Evolutionary conservation across 2,888 invertebrate genomes (phyloP).

Genomic region (Drosophila birchii): DNA sequence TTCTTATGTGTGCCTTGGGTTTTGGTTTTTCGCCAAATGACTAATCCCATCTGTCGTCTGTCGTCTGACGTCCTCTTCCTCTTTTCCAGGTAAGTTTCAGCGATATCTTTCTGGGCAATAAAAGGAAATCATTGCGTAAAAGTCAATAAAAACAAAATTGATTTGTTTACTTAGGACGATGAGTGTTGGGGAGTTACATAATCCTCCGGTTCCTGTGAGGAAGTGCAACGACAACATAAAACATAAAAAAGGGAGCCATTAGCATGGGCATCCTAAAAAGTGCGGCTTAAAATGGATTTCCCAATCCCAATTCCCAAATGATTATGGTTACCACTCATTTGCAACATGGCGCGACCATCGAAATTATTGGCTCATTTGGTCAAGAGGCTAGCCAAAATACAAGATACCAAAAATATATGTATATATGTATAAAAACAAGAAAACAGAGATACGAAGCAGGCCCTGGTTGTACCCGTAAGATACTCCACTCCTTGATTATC

Average conservation of each 20-base stretch:
- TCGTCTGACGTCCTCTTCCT: constrained; percentile 39
- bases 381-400: constrained; percentile 54
- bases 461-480: constrained; percentile 48
- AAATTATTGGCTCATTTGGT: constrained; percentile 67
- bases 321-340: constrained; percentile 52
- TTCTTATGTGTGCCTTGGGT: constrained; percentile 1
- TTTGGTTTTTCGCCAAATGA: constrained; percentile 38
- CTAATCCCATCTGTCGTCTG: constrained; percentile 51
- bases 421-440: background rate
- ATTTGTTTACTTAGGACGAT: constrained; percentile 66
- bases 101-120: constrained; percentile 15
- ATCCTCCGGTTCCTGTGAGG: constrained; percentile 50
- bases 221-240: constrained; percentile 31
- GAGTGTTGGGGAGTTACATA: constrained; percentile 43
- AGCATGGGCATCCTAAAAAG: constrained; percentile 45
- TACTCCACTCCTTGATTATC: constrained; percentile 49
- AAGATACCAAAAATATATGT: constrained; percentile 47
- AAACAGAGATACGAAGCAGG: constrained; percentile 7
- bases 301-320: constrained; percentile 38
- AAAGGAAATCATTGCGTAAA: constrained; percentile 72
- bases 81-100: constrained; percentile 66
- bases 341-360: constrained; percentile 45
- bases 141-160: constrained; percentile 66
- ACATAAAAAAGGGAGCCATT: constrained; percentile 46
- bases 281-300: constrained; percentile 36